These are phyloP conservation scores for Oligia fasciuncula DNA, from an alignment of 2,888 invertebrate genomes.

Conservation along the genomic window DNA sequence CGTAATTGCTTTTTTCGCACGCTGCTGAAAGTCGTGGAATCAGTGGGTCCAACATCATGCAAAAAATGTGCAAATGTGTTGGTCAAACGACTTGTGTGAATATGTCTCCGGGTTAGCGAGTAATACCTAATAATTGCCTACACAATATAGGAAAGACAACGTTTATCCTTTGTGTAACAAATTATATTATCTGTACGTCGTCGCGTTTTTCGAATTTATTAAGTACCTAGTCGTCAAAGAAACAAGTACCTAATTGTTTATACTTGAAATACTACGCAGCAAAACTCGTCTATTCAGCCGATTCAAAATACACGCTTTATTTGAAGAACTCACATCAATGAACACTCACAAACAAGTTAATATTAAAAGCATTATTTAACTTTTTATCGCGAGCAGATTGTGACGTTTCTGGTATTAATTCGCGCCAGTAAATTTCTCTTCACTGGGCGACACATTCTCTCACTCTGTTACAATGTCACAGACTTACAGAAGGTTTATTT, in stretches of 20 bases:
- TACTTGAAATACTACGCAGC: background rate
- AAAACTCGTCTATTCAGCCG: background rate
- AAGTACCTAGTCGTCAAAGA: conserved; percentile 4
- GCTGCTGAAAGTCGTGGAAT: too few species aligned
- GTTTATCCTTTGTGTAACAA: background rate
- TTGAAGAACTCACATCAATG: conserved; percentile 9
- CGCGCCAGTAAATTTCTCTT: conserved; percentile 54
- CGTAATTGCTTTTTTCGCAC: background rate
- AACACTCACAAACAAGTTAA: conserved; percentile 13
- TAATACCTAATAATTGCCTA: background rate
- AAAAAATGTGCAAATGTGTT: background rate
- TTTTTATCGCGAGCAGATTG: conserved; percentile 45
- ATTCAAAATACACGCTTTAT: conserved; percentile 5
- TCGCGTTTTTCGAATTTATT: background rate
- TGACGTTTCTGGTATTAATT: conserved; percentile 51
- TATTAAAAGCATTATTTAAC: conserved; percentile 45
- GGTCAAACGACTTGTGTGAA: background rate
- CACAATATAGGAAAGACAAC: background rate
- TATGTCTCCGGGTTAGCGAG: too few species aligned
- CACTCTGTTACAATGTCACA: conserved; percentile 13
- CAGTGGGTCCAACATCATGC: background rate
- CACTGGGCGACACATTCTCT: conserved; percentile 55
- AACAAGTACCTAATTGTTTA: background rate
- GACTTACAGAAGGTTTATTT: conserved; percentile 14
- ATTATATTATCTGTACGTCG: background rate